Conservation (phyloP, 2,113 vertebrate genomes). For the Chrysemys picta region DNA sequence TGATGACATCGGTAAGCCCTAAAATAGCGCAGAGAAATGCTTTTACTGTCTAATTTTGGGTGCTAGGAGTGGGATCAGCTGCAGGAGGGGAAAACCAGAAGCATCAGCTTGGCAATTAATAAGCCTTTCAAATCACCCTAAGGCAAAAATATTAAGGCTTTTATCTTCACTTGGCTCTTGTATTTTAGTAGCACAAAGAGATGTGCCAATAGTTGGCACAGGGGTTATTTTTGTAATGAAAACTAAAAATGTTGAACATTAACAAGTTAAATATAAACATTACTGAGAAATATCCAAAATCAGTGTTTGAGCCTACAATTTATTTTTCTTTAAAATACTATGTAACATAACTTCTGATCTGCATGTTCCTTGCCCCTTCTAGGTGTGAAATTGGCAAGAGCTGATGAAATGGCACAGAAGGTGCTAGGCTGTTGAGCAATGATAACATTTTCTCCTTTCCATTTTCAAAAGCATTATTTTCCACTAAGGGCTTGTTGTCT, state of each 20-base stretch:
- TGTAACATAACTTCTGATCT: background rate
- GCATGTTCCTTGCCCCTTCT: background rate
- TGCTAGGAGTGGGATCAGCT: background rate
- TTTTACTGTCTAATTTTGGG: background rate
- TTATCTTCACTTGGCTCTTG: background rate
- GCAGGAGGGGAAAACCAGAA: background rate
- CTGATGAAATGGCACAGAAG: background rate
- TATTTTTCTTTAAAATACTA: background rate
- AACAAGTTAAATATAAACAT: background rate
- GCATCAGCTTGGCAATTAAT: background rate
- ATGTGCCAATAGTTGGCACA: background rate
- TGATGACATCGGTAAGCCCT: background rate
- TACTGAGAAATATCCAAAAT: background rate
- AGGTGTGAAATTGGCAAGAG: background rate
- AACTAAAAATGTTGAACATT: background rate
- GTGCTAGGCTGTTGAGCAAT: background rate
- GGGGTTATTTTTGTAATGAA: background rate
- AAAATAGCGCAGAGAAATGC: background rate
- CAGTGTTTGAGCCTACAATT: background rate
- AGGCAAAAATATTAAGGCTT: background rate
- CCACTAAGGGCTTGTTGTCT: background rate
- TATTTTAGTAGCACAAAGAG: background rate
- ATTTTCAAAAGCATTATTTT: background rate
- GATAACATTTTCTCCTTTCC: background rate
- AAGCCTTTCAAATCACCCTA: background rate